Conservation (phyloP, 2,797 vertebrate genomes). For the Poeciliopsis paucimaculata region DNA sequence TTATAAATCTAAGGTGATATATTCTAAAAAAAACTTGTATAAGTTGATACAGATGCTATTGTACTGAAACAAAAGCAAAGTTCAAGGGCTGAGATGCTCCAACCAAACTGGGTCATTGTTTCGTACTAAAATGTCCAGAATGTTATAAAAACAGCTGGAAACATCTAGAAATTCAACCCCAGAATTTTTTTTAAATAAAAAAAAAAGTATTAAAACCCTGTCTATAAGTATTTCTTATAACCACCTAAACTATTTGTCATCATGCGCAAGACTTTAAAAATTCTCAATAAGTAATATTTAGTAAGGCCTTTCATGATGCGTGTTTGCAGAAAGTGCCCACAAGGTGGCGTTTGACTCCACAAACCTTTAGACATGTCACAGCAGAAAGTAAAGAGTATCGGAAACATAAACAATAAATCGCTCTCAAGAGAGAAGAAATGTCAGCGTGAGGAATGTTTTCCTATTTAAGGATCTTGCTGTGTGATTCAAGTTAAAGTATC, state of each 20-base stretch:
- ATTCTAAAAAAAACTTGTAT: background rate
- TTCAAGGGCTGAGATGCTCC: background rate
- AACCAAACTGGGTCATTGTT: background rate
- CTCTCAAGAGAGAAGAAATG: slow-evolving; percentile 31
- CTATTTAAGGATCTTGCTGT: slow-evolving; percentile 32
- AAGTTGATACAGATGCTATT: background rate
- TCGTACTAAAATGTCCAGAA: background rate
- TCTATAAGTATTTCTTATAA: background rate
- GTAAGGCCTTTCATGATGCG: slow-evolving; percentile 8
- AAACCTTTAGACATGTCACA: slow-evolving; percentile 7
- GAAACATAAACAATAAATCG: slow-evolving; percentile 5
- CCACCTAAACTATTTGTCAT: background rate
- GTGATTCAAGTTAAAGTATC: slow-evolving; percentile 13
- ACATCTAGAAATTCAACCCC: background rate
- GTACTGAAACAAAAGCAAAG: background rate
- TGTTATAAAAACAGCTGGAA: background rate
- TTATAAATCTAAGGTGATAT: background rate
- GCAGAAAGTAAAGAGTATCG: slow-evolving; percentile 8
- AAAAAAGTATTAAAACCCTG: background rate
- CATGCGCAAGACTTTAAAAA: slow-evolving; percentile 21
- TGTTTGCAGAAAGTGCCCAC: slow-evolving; percentile 49
- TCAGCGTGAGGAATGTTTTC: slow-evolving; percentile 35
- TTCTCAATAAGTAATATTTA: slow-evolving; percentile 25
- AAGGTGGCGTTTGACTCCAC: slow-evolving; percentile 46
- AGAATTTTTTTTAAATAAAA: background rate